A percentile compares a stretch with the other conserved stretches of the same genome.
These are phyloP conservation scores for Diabrotica balteata DNA, from an alignment of 2,888 invertebrate species.

Conservation along the genomic window DNA sequence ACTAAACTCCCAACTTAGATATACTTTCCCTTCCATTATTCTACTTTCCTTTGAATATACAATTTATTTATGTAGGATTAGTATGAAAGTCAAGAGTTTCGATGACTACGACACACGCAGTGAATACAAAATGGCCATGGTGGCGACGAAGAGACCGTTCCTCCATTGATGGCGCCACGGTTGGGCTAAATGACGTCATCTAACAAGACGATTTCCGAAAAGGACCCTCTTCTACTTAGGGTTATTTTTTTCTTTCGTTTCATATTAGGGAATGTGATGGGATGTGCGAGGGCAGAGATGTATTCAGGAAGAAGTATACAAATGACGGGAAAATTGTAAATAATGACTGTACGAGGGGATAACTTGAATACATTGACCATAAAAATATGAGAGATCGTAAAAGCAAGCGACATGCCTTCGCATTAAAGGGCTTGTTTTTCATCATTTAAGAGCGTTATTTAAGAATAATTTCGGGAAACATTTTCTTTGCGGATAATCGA, in stretches of 20 bases:
- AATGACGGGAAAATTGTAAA: slow-evolving; percentile 9
- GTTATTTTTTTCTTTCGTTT: slow-evolving; percentile 25
- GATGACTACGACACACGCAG: slow-evolving; percentile 22
- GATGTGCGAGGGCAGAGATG: slow-evolving; percentile 1
- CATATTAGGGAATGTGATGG: slow-evolving; percentile 17
- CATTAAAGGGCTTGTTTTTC: no score
- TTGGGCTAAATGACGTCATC: slow-evolving; percentile 32
- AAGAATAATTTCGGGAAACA: no score
- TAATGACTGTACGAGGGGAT: neutral
- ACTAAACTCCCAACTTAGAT: neutral
- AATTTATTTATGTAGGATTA: slow-evolving; percentile 31
- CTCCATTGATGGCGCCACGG: slow-evolving; percentile 31
- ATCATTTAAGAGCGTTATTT: no score
- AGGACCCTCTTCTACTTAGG: slow-evolving; percentile 19
- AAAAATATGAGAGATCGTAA: no score
- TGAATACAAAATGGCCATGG: slow-evolving; percentile 29
- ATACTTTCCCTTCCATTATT: slow-evolving; percentile 13
- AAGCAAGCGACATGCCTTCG: no score
- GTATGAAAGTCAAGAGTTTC: slow-evolving; percentile 25
- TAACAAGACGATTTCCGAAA: slow-evolving; percentile 30
- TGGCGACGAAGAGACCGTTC: slow-evolving; percentile 28
- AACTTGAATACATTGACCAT: no score
- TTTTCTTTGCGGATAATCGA: no score
- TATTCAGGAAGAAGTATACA: neutral
- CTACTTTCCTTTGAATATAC: slow-evolving; percentile 25